Evolutionary conservation across 2,113 vertebrate species (phyloP).

Genomic region (Lagopus leucura): DNA sequence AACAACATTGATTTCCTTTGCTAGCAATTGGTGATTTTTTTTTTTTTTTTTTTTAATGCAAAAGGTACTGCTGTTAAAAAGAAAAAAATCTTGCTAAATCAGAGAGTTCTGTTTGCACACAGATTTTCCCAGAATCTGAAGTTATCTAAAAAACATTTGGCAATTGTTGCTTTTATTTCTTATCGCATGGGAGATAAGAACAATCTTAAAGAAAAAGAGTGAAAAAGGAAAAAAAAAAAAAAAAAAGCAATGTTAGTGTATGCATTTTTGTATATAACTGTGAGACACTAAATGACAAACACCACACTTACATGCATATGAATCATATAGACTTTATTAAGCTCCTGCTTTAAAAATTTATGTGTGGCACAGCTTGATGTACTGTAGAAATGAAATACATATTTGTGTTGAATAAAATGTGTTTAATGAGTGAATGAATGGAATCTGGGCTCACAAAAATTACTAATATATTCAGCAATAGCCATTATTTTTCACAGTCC

Average conservation of each 20-base stretch:
- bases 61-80: neutral
- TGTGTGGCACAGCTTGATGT: neutral
- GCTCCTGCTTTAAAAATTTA: neutral
- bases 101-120: rapidly evolving
- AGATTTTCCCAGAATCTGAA: neutral
- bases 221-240: neutral
- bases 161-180: neutral
- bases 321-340: neutral
- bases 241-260: rapidly evolving
- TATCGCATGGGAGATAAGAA: neutral
- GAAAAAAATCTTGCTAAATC: neutral
- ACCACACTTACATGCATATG: rapidly evolving
- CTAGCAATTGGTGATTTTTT: neutral
- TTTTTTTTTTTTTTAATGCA: neutral
- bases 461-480: neutral
- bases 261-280: neutral
- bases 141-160: neutral
- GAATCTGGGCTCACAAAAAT: neutral
- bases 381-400: neutral
- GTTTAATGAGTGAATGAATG: neutral
- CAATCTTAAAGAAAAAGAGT: neutral
- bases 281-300: neutral
- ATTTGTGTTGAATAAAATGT: neutral
- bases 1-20: neutral
- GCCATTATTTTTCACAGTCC: rapidly evolving